Evolutionary conservation across 2,888 invertebrate genomes (phyloP), one percentile per base, ranked within the genome.

Genomic region (Limenitis arthemis): DNA sequence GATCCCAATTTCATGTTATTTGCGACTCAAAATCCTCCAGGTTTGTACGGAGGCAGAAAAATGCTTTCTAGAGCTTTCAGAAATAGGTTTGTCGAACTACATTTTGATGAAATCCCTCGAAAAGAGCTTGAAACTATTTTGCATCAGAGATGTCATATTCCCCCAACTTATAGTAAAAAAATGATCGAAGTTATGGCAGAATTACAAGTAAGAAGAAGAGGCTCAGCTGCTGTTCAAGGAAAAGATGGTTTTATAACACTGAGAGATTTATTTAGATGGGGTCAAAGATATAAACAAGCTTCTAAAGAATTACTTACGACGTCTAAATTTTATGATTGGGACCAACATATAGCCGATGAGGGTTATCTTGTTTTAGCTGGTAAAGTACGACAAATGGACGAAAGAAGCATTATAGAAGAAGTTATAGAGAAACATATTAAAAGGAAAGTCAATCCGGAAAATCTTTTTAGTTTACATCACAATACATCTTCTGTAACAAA

Each of bases 1-100:
- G 95, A 99, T 86, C 91, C 93, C 0, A 93, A 94, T 68, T 99
- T 99, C 72, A 95, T 97, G 92, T 85, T 99, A 0, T 99, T 99
- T 76, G 99, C 99, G 0, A 99, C 99, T 0, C 99, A 99, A 81
- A 99, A 99, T 86, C 99, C 99, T 3, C 97, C 99, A 1, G 97
- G 97, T 0, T 77, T 94, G 1, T 99, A 99, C 69, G 99, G 98
- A 1, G 99, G 99, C 0, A 88, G 99, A 44, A 99, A 98, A 88
- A 94, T 95, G 77, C 79, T 99, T 5, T 99, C 99, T 0, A 89
- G 99, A 60, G 99, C 99, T 0, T 99, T 99, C 69, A 91, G 98
- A 65, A 99, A 99, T 75, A 90, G 99, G 61, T 99, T 99, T 75
- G 94, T 99, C 6, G 98, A 99, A 75, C 83, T 99, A 5, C 98